Evolutionary conservation across 2,888 invertebrate genomes (phyloP).

Genomic region (Sipunculus nudus): DNA sequence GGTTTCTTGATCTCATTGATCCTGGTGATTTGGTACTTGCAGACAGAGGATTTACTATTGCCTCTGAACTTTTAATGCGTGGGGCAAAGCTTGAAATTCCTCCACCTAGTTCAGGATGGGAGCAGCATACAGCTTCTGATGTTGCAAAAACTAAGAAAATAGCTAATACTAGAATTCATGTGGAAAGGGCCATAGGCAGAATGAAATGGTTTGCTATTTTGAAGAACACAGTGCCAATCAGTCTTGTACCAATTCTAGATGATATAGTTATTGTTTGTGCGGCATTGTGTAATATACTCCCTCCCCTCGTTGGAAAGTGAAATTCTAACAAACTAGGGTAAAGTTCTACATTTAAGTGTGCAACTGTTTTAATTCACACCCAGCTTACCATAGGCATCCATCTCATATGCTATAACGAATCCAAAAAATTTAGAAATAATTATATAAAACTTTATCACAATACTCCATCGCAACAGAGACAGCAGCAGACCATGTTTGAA

Average conservation of each 20-base stretch:
- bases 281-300: slow-evolving; percentile 28
- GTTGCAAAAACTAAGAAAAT: slow-evolving; percentile 35
- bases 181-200: slow-evolving; percentile 39
- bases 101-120: slow-evolving; percentile 30
- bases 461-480: too few relatives aligned
- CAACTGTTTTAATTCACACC: too few relatives aligned
- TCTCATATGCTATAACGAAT: too few relatives aligned
- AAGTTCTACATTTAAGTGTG: background rate
- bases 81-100: slow-evolving; percentile 27
- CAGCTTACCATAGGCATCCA: too few relatives aligned
- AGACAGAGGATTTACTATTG: slow-evolving; percentile 40
- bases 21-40: slow-evolving; percentile 33
- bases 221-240: slow-evolving; percentile 29
- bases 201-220: slow-evolving; percentile 38
- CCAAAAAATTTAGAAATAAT: too few relatives aligned
- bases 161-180: slow-evolving; percentile 39
- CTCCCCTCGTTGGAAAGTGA: slow-evolving; percentile 23
- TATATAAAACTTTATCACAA: too few relatives aligned
- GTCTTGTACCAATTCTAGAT: slow-evolving; percentile 32
- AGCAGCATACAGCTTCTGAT: slow-evolving; percentile 27
- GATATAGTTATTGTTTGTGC: slow-evolving; percentile 34
- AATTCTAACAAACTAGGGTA: background rate
- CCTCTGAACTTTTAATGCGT: slow-evolving; percentile 20
- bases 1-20: slow-evolving; percentile 31
- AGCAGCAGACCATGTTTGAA: too few relatives aligned